These are phyloP conservation scores for Calidris pugnax DNA, from an alignment of 2,113 vertebrate species.

Conservation along the genomic window DNA sequence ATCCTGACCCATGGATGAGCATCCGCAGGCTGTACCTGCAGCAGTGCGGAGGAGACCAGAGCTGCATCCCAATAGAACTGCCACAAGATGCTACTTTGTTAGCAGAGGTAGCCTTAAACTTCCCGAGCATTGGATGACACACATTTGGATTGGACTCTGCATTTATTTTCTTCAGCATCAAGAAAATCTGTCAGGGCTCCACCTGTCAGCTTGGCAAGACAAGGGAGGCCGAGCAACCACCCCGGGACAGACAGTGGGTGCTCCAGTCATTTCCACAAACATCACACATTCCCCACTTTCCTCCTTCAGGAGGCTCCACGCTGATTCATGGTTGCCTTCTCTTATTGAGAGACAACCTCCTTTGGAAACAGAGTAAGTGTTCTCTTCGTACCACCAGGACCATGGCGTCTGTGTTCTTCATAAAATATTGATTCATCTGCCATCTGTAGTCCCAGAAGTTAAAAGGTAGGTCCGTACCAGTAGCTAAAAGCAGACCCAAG, in stretches of 20 bases:
- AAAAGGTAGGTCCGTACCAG: neutral
- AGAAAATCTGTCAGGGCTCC: neutral
- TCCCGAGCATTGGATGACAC: neutral
- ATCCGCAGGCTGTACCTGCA: neutral
- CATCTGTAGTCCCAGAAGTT: neutral
- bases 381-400: neutral
- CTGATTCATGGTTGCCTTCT: neutral
- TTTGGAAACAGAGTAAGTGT: neutral
- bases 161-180: neutral
- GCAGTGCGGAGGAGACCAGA: neutral
- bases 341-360: neutral
- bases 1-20: fast-evolving
- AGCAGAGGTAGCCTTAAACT: neutral
- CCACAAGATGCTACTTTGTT: neutral
- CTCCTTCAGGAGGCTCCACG: fast-evolving
- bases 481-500: neutral
- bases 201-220: neutral
- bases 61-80: neutral
- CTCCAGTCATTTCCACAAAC: neutral
- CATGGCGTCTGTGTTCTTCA: neutral
- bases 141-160: neutral
- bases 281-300: fast-evolving
- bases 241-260: fast-evolving
- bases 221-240: neutral
- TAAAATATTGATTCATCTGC: constrained; percentile 13